Conservation (phyloP, 2,113 vertebrate genomes). For the Coptodon bakossiorum region DNA sequence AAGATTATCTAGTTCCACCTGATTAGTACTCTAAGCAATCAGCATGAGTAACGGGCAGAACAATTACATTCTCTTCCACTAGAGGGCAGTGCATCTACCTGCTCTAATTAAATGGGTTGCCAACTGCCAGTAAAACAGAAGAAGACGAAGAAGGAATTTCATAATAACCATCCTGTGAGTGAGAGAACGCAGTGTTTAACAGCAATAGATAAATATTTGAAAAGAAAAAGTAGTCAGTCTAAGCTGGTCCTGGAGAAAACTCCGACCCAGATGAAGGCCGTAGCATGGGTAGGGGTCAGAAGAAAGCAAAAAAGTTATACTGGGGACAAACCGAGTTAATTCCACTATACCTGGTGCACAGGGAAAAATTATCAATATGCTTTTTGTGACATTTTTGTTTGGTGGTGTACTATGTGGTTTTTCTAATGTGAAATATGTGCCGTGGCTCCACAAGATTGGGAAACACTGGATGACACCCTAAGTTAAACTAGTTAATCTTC, state of each 20-base stretch:
- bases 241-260: not conserved
- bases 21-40: not conserved
- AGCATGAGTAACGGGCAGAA: not conserved
- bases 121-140: not conserved
- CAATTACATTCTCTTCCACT: not conserved
- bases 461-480: too few species aligned
- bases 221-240: not conserved
- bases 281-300: not conserved
- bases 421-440: not conserved
- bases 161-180: not conserved
- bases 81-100: not conserved
- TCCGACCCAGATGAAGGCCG: not conserved
- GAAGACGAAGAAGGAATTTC: not conserved
- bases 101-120: not conserved
- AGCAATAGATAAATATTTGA: not conserved
- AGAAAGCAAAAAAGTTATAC: not conserved
- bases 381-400: not conserved
- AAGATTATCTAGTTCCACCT: fast-evolving
- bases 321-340: not conserved
- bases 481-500: not conserved
- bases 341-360: not conserved
- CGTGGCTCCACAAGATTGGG: not conserved
- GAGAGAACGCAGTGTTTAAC: not conserved
- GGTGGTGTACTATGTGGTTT: fast-evolving
- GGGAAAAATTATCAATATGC: fast-evolving